Conservation (phyloP, 2,888 invertebrate genomes). For the Aporophyla nigra region DNA sequence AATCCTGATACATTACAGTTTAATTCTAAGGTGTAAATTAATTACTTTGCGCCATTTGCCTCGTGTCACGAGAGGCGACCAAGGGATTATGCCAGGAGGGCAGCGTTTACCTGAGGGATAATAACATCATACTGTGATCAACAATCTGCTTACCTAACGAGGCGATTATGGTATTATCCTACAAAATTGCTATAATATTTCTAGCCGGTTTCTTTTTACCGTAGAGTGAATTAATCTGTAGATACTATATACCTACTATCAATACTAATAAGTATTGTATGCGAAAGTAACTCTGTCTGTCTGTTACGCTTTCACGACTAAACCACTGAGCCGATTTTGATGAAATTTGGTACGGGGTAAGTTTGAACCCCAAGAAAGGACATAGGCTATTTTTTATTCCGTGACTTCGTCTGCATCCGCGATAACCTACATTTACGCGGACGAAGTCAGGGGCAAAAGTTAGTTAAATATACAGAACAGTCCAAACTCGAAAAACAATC, state of each 20-base stretch:
- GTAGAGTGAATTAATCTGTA: not conserved
- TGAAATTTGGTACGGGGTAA: no score
- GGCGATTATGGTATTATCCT: conserved; percentile 35
- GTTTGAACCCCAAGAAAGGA: no score
- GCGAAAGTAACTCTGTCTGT: no score
- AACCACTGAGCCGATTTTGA: no score
- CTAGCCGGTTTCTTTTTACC: not conserved
- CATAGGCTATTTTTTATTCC: no score
- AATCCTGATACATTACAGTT: conserved; percentile 56
- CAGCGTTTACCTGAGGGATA: conserved; percentile 42
- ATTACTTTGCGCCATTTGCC: conserved; percentile 46
- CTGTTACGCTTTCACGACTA: no score
- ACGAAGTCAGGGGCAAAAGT: no score
- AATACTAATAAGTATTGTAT: no score
- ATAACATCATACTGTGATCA: conserved; percentile 39
- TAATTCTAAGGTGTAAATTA: conserved; percentile 53
- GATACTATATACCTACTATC: no score
- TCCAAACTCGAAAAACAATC: conserved; percentile 12
- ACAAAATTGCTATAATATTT: not conserved
- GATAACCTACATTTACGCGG: no score
- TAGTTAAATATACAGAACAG: conserved; percentile 10
- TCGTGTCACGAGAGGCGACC: conserved; percentile 30
- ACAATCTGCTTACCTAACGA: conserved; percentile 28
- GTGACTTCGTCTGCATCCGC: no score
- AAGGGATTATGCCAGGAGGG: conserved; percentile 42